Evolutionary conservation across 1,140 invertebrate genomes (phyloP), one percentile per base, ranked within the genome.

Genomic region (Drosophila burlai): DNA sequence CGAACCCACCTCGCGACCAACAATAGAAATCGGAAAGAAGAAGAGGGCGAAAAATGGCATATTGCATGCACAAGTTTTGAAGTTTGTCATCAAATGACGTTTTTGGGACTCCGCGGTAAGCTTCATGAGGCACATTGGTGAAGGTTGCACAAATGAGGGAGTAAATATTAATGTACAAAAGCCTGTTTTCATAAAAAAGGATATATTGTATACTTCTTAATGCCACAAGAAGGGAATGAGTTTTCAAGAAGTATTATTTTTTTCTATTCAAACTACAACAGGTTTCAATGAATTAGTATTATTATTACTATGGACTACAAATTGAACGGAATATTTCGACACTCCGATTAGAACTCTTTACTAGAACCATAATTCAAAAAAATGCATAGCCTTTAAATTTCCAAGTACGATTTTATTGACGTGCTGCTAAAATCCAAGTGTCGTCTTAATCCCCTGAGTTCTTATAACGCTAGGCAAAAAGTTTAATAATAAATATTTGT

Each of bases 61-160:
- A 80, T 90, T 71, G 85, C 85, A 89, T 90, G 84, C 81, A 75
- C 83, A 78, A 77, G 62, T 68, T 80, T 89, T 82, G 74, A 89
- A 85, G 85, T 89, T 89, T 89, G 85, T 89, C 85, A 90, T 89
- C 85, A 90, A 90, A 89, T 90, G 78, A 67, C 75, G 84, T 79
- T 83, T 55, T 85, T 55, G 24, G 42, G 64, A 72, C 79, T 64
- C 54, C 47, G 76, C 67, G 59, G 61, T 64, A 50, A 62, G 65
- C 71, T 75, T 61, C 38, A 63, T 46, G 36, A 40, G 45, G 58
- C 81, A 87, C 84, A 66, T 69, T 84, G 83, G 45, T 36, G 8
- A 10, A 21, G 46, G 6, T 29, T 60, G 6, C 21, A 4, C 10
- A 11, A 1, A 38, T 38, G 4, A 52, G 13, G 16, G 13, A 67